Base-by-base conservation (phyloP, 2,797 vertebrate genomes). In the Diplodus puntazzo region DNA sequence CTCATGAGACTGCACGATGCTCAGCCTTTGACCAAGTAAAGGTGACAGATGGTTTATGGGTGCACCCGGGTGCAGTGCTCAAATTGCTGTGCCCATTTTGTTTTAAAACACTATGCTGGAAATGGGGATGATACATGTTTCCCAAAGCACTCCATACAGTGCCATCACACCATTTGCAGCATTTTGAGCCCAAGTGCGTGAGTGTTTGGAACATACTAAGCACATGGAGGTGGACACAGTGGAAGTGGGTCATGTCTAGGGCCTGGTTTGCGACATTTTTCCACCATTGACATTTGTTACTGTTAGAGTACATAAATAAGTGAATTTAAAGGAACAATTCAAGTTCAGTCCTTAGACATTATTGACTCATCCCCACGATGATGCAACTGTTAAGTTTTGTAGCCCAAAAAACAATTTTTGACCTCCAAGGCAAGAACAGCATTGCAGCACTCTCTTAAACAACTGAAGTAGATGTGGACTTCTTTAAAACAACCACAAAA, bases 11-110 rank as follows among this genome's bases (percentile, higher is more conserved):
- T n/a, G 34, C 46, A 30, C 42, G 18, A n/a, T 59, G 27, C 65
- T 75, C 66, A 69, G 60, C 52, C 39, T 75, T 63, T 70, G 57
- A 79, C 75, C 80, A 69, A 64, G 57, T 69, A 83, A 80, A 64
- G 45, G 23, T 70, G 72, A 79, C 13, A 12, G 60, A 69, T 74
- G 52, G 68, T 70, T 69, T 64, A 74, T 27, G 52, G 62, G 30
- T 73, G 58, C 58, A 69, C 64, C 25, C 45, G 18, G 45, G 16
- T 39, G n/a, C 57, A 53, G 3, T 46, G 55, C 68, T 30, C 21
- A 73, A 66, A 74, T 70, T 39, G 69, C 42, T 64, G 62, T 13
- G 0, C 27, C 53, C 72, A 82, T 49, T 76, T 62, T 54, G 68
- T 30, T 74, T 71, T 27, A 76, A 52, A 78, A 57, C 30, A 39